Conservation (phyloP, 2,888 invertebrate species). For the Noctua janthe region DNA sequence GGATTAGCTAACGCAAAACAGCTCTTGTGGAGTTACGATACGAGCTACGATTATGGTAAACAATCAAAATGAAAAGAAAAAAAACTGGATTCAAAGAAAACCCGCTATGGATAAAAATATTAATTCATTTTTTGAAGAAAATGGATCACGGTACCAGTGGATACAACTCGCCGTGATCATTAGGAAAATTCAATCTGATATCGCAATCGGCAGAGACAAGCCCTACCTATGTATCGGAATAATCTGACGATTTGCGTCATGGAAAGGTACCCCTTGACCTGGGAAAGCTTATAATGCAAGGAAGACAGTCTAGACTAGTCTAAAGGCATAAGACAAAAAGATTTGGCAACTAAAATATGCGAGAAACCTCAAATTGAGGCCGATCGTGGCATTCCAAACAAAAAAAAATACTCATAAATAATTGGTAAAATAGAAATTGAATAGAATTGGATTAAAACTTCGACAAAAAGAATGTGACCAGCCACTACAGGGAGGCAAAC, state of each 20-base stretch:
- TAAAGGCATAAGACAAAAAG: slow-evolving; percentile 98
- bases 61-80: neutral
- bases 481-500: slow-evolving; percentile 92
- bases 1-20: slow-evolving; percentile 40
- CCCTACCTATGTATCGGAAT: neutral
- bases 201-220: too few relatives aligned
- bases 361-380: slow-evolving; percentile 99
- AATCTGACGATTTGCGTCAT: slow-evolving; percentile 97
- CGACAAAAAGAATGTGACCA: slow-evolving; percentile 98
- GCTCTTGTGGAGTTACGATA: neutral
- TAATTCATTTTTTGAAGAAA: neutral
- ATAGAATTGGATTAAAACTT: slow-evolving; percentile 97
- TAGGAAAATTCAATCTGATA: too few relatives aligned
- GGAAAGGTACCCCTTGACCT: slow-evolving; percentile 95
- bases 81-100: neutral
- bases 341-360: slow-evolving; percentile 99
- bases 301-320: slow-evolving; percentile 93
- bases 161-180: neutral
- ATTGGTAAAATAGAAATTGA: slow-evolving; percentile 95
- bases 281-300: slow-evolving; percentile 98
- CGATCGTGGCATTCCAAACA: slow-evolving; percentile 99
- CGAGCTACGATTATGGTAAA: neutral
- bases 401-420: slow-evolving; percentile 75
- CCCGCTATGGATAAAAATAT: neutral
- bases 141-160: neutral